Evolutionary conservation across 2,797 vertebrate species (phyloP), one percentile per base, ranked within the genome.

Genomic region (Leontopithecus rosalia): DNA sequence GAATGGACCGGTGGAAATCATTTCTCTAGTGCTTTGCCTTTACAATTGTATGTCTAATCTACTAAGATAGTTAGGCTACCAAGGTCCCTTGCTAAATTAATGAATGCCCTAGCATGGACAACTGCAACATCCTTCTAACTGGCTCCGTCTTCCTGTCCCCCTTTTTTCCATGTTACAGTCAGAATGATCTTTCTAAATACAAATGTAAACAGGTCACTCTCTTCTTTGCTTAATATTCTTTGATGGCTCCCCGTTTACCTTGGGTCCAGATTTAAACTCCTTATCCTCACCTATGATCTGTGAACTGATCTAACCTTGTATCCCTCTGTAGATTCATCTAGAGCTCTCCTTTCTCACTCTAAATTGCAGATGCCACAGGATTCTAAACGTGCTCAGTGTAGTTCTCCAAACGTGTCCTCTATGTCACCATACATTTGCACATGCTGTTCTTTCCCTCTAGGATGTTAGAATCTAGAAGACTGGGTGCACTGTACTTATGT

Each of bases 151-250:
- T 89, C n/a, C 72, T 19, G 15, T 36, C 24, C 11, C 48, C 6
- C 2, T 72, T 90, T 67, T 24, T 61, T 87, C 58, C 41, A 80
- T 2, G 1, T n/a, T 28, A 48, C 39, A 39, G 17, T 87, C 24
- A 76, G n/a, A 72, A 43, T n/a, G 43, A 52, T 79, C 48, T n/a
- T 80, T 95, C 43, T 91, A 91, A 88, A 94, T 26, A 79, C 48
- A 84, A 76, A 90, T 92, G n/a, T 39, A 94, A 72, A 91, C 83
- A 90, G 55, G 46, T 82, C 57, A 14, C 36, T 91, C 30, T 17
- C 13, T 82, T 91, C 13, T 30, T 95, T 90, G 50, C 46, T 91
- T 82, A 86, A 50, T 14, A 55, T 61, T 85, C 76, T 76, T 57
- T 52, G 83, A 46, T 61, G 46, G 36, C 41, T 81, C 61, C 19